Base-by-base conservation (phyloP, 2,888 invertebrate species). In the Mythimna impura region DNA sequence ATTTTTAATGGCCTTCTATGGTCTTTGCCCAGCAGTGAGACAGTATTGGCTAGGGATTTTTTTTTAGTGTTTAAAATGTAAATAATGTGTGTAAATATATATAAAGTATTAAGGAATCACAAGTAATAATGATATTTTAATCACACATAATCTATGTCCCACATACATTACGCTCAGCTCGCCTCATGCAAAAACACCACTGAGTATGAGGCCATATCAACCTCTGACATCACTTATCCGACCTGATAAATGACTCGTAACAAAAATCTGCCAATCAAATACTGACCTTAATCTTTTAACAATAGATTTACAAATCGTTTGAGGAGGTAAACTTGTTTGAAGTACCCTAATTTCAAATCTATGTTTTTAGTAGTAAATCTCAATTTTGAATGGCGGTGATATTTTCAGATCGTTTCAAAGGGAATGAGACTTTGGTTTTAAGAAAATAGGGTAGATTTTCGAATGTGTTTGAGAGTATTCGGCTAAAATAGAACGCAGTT, bases 191-290 rank as follows among this genome's bases (percentile, higher is more conserved):
- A 76, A 81, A 90, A 89, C 86, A 87, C 86, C 89, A 88, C 91
- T 89, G 88, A 87, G 86, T 80, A 83, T 73, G 67, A 78, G 50
- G 75, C 81, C 83, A 83, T 91, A 92, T 91, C 92, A 89, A 83
- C 86, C 88, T 85, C 87, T 90, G 93, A 92, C 92, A 88, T 82
- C 90, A 90, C 80, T 90, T 90, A 94, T 93, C 93, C 91, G 71
- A 64, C 80, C 86, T 93, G 94, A 94, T 93, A 93, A 94, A 94
- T 91, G 89, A 90, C 86, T 83, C 76, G 71, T 75, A 80, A 70
- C 72, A 75, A 68, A 68, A 71, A 61, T 52, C 70, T 50, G 64
- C 63, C 74, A 70, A 60, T 62, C 67, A 58, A 79, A 85, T 84
- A 71, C 57, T 80, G 71, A 78, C 86, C 83, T 79, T 85, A 61